These are phyloP conservation scores for Ricordea florida DNA, from an alignment of 92 coral and sea anemone species.

Conservation along the genomic window DNA sequence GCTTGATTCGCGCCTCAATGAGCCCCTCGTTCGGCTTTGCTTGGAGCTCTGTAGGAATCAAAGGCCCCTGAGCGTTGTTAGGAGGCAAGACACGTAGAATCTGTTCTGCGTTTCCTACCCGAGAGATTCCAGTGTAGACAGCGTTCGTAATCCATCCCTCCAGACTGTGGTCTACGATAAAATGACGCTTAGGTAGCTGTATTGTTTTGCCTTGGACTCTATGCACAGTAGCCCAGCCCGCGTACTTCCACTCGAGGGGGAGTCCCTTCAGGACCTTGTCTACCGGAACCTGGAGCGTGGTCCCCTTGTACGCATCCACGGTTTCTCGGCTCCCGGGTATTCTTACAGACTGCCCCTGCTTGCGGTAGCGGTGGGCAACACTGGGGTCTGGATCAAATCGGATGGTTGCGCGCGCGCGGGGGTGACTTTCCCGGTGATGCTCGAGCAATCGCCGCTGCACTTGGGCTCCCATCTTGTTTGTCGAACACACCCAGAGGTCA, in stretches of 20 bases:
- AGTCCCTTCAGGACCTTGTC: no score
- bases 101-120: slow-evolving; percentile 20
- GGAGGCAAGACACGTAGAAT: slow-evolving; percentile 22
- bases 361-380: no score
- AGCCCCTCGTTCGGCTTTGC: background rate
- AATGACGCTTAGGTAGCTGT: no score
- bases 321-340: no score
- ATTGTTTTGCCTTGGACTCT: no score
- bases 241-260: no score
- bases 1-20: background rate
- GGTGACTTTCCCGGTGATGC: slow-evolving; percentile 5
- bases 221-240: no score
- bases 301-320: no score
- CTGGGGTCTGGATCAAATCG: no score
- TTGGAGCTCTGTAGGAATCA: slow-evolving; percentile 3
- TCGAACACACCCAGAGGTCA: slow-evolving; percentile 28
- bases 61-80: slow-evolving; percentile 1
- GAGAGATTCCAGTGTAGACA: slow-evolving; percentile 25
- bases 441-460: slow-evolving; percentile 20
- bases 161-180: slow-evolving; percentile 39
- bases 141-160: slow-evolving; percentile 46
- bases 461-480: slow-evolving; percentile 19
- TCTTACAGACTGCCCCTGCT: no score
- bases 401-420: no score
- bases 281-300: no score